These are phyloP conservation scores for Cossypha niveicapilla DNA, from an alignment of 2,797 vertebrate genomes.

Conservation along the genomic window DNA sequence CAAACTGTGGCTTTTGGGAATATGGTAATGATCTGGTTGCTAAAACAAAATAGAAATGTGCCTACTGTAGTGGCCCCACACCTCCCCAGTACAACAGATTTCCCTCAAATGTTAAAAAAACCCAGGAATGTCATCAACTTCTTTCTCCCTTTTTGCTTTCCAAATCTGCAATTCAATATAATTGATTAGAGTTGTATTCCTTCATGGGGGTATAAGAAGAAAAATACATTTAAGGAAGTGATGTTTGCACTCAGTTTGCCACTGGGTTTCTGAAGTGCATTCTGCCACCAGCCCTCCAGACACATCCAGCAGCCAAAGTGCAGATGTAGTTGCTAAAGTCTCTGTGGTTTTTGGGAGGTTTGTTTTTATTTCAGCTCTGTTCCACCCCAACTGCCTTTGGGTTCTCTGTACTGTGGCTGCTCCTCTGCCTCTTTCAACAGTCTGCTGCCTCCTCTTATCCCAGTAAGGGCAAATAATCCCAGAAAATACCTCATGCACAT, in stretches of 20 bases:
- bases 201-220: not conserved
- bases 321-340: not conserved
- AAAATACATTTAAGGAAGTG: not conserved
- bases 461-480: not conserved
- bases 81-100: not conserved
- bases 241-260: not conserved
- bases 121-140: not conserved
- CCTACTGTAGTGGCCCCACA: not conserved
- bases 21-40: not conserved
- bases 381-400: not conserved
- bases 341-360: not conserved
- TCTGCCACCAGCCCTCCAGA: not conserved
- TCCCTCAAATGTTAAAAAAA: not conserved
- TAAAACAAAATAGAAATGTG: not conserved
- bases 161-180: not conserved
- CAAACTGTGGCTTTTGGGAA: not conserved
- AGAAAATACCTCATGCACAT: not conserved
- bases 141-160: not conserved
- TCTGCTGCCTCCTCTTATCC: not conserved
- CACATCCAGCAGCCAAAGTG: not conserved
- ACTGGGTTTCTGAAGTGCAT: not conserved
- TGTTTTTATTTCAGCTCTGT: not conserved
- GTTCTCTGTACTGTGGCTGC: not conserved
- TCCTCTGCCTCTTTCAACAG: not conserved
- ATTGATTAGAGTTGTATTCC: not conserved